Evolutionary conservation across 2,113 vertebrate species (phyloP).

Genomic region (Xiphias gladius): DNA sequence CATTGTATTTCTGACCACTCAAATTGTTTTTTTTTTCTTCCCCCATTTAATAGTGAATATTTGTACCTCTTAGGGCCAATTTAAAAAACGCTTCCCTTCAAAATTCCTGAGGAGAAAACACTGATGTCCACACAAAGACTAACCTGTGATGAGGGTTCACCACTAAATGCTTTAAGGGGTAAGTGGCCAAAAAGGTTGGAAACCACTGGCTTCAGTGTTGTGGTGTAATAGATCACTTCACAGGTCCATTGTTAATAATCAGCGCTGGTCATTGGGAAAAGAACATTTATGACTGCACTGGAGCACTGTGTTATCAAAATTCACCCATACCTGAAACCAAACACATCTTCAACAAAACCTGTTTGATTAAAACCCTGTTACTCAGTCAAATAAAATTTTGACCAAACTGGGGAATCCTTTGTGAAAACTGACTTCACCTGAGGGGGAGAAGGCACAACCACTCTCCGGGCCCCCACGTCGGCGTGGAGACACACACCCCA

Average conservation of each 20-base stretch:
- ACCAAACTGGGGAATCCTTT: slow-evolving; percentile 39
- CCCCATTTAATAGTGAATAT: no score
- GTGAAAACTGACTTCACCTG: slow-evolving; percentile 77
- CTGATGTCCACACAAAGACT: not conserved
- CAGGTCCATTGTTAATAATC: not conserved
- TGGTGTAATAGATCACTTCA: not conserved
- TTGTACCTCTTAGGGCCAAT: no score
- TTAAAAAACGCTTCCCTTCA: not conserved
- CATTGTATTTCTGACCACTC: no score
- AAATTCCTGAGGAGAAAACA: not conserved
- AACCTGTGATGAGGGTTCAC: not conserved
- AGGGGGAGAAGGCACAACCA: slow-evolving; percentile 59
- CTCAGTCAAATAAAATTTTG: not conserved
- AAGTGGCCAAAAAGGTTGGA: not conserved
- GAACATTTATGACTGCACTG: not conserved
- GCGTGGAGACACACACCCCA: slow-evolving; percentile 63
- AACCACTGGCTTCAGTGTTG: not conserved
- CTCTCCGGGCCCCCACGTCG: slow-evolving; percentile 39
- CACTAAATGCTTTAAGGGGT: not conserved
- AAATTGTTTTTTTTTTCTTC: not conserved
- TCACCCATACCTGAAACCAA: not conserved
- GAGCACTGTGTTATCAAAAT: slow-evolving; percentile 39
- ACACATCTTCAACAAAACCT: not conserved
- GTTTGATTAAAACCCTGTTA: not conserved
- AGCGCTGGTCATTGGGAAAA: not conserved